Conservation (phyloP, 2,888 invertebrate species). For the Eumacrocentrus americanus region DNA sequence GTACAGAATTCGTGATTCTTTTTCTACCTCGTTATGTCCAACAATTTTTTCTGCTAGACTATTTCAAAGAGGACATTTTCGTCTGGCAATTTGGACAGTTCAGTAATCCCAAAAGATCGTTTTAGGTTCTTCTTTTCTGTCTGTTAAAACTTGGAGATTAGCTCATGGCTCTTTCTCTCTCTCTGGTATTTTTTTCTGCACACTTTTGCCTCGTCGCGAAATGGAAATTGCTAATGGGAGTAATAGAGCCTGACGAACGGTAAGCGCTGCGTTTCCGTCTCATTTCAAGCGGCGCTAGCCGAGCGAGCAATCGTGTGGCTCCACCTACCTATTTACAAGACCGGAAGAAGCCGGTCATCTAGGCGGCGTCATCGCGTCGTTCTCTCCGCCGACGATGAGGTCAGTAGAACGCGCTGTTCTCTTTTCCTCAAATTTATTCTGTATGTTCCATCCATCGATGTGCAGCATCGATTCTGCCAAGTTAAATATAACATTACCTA, state of each 20-base stretch:
- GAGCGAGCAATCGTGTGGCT: conserved; percentile 25
- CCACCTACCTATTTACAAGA: conserved; percentile 35
- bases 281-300: conserved; percentile 39
- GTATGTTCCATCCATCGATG: too few relatives aligned
- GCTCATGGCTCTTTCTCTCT: not conserved
- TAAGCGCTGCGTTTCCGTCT: conserved; percentile 41
- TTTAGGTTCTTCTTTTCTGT: conserved; percentile 1
- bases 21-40: conserved; percentile 5
- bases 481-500: too few relatives aligned
- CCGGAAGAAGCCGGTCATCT: conserved; percentile 35
- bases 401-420: conserved; percentile 32
- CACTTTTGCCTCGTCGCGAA: conserved; percentile 3
- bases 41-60: conserved; percentile 16
- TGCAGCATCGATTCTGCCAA: too few relatives aligned
- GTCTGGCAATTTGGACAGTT: too few relatives aligned
- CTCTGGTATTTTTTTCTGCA: not conserved
- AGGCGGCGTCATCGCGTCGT: conserved; percentile 17
- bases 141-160: conserved; percentile 5
- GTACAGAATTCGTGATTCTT: not conserved
- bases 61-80: too few relatives aligned
- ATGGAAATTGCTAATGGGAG: conserved; percentile 33
- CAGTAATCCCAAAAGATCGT: too few relatives aligned
- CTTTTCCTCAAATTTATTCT: conserved; percentile 1
- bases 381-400: conserved; percentile 25
- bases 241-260: conserved; percentile 37